Percentiles rank a stretch among this genome's conserved stretches.
These are phyloP conservation scores for Acronicta psi DNA, from an alignment of 2,888 invertebrate genomes.

Conservation along the genomic window DNA sequence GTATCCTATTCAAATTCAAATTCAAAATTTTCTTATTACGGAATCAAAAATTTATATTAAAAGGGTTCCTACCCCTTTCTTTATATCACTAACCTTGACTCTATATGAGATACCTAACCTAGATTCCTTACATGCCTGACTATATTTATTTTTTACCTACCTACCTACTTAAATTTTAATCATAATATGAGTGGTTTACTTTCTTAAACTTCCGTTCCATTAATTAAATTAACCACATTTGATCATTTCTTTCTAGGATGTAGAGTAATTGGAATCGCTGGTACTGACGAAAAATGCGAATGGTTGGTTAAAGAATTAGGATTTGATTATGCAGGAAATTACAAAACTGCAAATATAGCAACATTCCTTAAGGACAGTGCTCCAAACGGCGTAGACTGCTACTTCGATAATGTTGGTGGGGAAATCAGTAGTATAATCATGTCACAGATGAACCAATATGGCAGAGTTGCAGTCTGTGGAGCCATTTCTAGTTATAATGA, in stretches of 20 bases:
- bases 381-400: constrained; percentile 93
- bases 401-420: constrained; percentile 94
- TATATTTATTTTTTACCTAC: too few species aligned
- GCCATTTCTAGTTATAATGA: constrained; percentile 91
- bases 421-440: constrained; percentile 89
- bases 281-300: constrained; percentile 91
- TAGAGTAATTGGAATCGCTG: constrained; percentile 92
- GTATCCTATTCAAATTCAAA: too few species aligned
- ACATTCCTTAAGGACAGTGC: constrained; percentile 89
- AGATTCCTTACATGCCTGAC: too few species aligned
- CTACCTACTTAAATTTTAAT: too few species aligned
- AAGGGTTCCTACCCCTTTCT: too few species aligned
- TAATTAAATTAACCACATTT: not conserved
- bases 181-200: too few species aligned
- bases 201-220: not conserved
- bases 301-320: constrained; percentile 91
- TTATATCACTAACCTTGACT: too few species aligned
- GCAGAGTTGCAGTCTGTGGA: constrained; percentile 91
- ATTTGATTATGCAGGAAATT: constrained; percentile 92
- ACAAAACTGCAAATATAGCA: constrained; percentile 90
- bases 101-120: too few species aligned
- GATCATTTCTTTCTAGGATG: constrained; percentile 87
- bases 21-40: too few species aligned
- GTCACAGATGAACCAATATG: constrained; percentile 89
- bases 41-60: too few species aligned